phyloP scores from a whole-genome alignment of 2,888 invertebrate species.

The Unio pictorum region DNA sequence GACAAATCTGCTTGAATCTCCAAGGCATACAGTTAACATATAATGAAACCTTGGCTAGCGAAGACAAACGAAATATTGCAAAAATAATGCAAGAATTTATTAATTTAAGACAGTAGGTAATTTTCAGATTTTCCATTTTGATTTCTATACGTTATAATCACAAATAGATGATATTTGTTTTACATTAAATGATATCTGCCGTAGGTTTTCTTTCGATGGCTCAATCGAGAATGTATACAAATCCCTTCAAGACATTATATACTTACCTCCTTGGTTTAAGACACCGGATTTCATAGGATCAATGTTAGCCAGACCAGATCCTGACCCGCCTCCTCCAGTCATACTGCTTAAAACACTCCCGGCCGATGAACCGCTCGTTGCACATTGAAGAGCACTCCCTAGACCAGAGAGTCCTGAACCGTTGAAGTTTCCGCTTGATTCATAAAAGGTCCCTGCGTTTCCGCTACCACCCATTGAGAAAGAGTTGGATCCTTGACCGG shows the following conservation, averaged over 20 bases:
- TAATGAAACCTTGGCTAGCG: too few relatives aligned
- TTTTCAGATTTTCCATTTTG: too few relatives aligned
- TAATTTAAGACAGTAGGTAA: too few relatives aligned
- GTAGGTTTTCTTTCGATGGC: too few relatives aligned
- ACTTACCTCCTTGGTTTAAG: conserved; percentile 21
- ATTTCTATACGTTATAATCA: too few relatives aligned
- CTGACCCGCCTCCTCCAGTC: conserved; percentile 6
- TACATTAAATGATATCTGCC: too few relatives aligned
- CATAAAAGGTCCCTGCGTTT: not conserved
- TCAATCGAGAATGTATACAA: too few relatives aligned
- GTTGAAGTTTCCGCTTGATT: not conserved
- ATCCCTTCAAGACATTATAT: not conserved
- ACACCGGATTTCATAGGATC: conserved; percentile 28
- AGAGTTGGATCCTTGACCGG: not conserved
- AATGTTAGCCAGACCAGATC: conserved; percentile 12
- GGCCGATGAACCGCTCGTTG: not conserved
- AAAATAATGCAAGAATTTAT: too few relatives aligned
- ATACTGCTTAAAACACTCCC: conserved; percentile 6
- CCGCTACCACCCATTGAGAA: conserved; percentile 1
- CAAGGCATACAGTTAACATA: too few relatives aligned
- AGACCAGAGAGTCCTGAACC: not conserved
- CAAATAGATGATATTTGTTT: too few relatives aligned
- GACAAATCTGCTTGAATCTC: too few relatives aligned
- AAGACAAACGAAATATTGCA: too few relatives aligned
- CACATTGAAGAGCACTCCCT: not conserved